Evolutionary conservation across 2,797 vertebrate species (phyloP).

Genomic region (Alosa sapidissima): DNA sequence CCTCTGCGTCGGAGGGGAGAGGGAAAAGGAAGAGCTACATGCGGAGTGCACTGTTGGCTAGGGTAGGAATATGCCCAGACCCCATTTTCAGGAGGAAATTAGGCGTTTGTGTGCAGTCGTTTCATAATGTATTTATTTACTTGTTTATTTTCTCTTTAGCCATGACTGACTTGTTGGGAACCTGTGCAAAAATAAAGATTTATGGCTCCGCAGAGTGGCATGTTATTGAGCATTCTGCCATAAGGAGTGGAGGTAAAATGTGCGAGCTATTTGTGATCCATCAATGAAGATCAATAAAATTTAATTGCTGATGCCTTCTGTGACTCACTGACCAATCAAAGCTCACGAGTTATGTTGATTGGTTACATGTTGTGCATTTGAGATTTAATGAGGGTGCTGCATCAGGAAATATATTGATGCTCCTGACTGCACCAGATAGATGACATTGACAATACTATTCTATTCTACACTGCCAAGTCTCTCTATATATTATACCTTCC

Average conservation of each 20-base stretch:
- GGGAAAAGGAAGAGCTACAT: not conserved
- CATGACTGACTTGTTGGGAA: not conserved
- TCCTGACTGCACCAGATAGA: not conserved
- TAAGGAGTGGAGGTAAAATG: not conserved
- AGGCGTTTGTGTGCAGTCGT: not conserved
- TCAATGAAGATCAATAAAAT: constrained; percentile 17
- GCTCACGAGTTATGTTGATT: constrained; percentile 12
- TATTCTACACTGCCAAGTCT: not conserved
- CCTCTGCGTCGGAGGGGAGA: not conserved
- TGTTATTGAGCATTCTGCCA: not conserved
- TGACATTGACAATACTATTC: not conserved
- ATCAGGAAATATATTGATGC: not conserved
- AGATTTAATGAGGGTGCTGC: constrained; percentile 18
- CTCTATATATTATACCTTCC: not conserved
- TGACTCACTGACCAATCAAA: constrained; percentile 1
- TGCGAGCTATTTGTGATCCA: constrained; percentile 10
- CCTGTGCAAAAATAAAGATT: not conserved
- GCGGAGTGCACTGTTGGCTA: not conserved
- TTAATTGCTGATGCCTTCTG: constrained; percentile 10
- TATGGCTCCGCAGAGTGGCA: not conserved
- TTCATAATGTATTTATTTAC: not conserved
- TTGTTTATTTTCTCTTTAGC: not conserved
- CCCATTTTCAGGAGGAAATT: constrained; percentile 21
- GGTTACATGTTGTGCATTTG: constrained; percentile 20
- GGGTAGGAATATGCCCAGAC: constrained; percentile 1